Conservation (phyloP, 2,797 vertebrate species). For the Acanthurus lineatus region DNA sequence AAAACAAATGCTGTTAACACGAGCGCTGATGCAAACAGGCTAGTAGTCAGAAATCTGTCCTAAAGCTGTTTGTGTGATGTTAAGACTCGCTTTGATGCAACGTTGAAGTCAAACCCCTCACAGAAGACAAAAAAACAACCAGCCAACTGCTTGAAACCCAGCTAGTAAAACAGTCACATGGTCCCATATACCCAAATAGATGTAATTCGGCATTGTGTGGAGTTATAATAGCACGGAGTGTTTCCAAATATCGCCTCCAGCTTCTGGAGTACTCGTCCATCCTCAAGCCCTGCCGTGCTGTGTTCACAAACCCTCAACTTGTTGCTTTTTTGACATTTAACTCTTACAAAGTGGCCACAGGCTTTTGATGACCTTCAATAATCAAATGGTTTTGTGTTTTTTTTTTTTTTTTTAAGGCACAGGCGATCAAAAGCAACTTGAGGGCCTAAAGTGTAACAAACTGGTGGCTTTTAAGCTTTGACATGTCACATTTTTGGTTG, state of each 20-base stretch:
- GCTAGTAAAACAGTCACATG: slow-evolving; percentile 53
- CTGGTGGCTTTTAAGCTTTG: slow-evolving; percentile 8
- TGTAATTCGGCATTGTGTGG: slow-evolving; percentile 40
- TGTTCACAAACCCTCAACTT: slow-evolving; percentile 45
- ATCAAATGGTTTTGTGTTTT: slow-evolving; percentile 33
- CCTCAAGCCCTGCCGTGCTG: slow-evolving; percentile 17
- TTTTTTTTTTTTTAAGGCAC: neutral
- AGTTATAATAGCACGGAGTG: slow-evolving; percentile 46
- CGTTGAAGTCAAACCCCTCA: slow-evolving; percentile 32
- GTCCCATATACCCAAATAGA: slow-evolving; percentile 31
- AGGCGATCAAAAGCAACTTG: slow-evolving; percentile 15
- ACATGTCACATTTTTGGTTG: neutral
- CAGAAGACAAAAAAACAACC: slow-evolving; percentile 42
- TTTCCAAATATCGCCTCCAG: slow-evolving; percentile 36
- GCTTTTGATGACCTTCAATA: slow-evolving; percentile 30
- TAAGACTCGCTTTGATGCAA: slow-evolving; percentile 14
- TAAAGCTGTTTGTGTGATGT: slow-evolving; percentile 12
- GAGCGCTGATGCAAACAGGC: neutral
- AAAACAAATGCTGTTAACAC: neutral
- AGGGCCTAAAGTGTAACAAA: slow-evolving; percentile 7
- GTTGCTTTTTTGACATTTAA: slow-evolving; percentile 41
- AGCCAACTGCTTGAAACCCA: slow-evolving; percentile 25
- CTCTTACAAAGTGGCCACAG: slow-evolving; percentile 40
- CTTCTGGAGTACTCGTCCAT: slow-evolving; percentile 29
- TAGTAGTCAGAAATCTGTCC: slow-evolving; percentile 5